A percentile compares a stretch with the other conserved stretches of the same genome.
Evolutionary conservation across 2,797 vertebrate genomes (phyloP).

Genomic region (Hylomyscus alleni): DNA sequence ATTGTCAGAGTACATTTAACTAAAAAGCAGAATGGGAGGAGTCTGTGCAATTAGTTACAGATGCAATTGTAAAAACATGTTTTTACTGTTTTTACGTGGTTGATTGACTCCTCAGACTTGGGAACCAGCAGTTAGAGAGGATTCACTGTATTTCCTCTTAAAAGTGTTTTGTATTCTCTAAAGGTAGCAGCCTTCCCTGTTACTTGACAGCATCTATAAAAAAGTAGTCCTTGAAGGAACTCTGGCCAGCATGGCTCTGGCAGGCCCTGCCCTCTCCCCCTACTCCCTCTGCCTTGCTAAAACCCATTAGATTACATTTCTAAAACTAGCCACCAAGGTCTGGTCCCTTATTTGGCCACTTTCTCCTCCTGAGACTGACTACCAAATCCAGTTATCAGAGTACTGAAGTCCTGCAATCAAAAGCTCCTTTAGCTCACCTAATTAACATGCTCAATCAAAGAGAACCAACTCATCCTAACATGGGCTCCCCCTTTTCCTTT

Average conservation of each 20-base stretch:
- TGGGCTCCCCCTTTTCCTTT: neutral
- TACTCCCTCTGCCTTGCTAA: neutral
- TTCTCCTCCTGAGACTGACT: neutral
- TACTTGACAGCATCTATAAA: conserved; percentile 16
- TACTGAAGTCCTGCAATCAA: neutral
- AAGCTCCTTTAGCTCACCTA: neutral
- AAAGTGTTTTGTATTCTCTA: neutral
- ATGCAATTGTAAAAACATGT: neutral
- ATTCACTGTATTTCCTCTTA: neutral
- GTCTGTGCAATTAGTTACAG: neutral
- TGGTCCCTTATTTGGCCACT: neutral
- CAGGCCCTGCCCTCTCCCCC: neutral
- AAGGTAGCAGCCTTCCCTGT: neutral
- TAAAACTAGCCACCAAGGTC: neutral
- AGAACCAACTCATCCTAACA: neutral
- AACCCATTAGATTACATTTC: neutral
- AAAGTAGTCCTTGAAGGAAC: neutral
- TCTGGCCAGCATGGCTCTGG: neutral
- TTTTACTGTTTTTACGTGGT: neutral
- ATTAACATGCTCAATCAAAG: neutral
- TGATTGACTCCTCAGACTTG: neutral
- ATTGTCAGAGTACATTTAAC: neutral
- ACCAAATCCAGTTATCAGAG: neutral
- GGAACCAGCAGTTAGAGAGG: neutral
- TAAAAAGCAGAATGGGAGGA: neutral